Base-by-base conservation (phyloP, 2,888 invertebrate species). In the Catocala nupta region DNA sequence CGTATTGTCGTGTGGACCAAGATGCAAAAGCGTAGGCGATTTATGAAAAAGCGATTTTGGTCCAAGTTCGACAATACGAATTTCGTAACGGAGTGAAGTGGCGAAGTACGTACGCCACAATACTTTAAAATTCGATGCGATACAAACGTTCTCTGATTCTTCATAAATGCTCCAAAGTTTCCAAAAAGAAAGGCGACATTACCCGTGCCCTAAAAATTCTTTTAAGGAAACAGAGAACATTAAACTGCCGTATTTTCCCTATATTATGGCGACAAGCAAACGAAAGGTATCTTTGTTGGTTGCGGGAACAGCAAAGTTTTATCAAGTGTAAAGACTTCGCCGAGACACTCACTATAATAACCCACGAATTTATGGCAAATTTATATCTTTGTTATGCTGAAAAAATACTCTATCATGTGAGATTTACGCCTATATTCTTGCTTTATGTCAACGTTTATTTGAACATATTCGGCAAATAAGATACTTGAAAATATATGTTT, bases 261-360 rank as follows among this genome's bases (percentile, higher is more conserved):
- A 67, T 60, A 63, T 71, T 69, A 77, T 64, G 68, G 55, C 44
- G 55, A 59, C 51, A 57, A 52, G 55, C 47, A 48, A 73, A 59
- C n/a, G 64, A 71, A 68, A 63, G 70, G 72, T 66, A 72, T 59
- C 62, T 71, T 61, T 60, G 63, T 62, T 50, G 52, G 51, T 73
- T 58, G 54, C 65, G 56, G 60, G 68, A 75, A 81, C 79, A 81
- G 75, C 82, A 81, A 88, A 86, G 81, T 84, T 87, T 86, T 86
- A 85, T 87, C 85, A 84, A 81, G 74, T 83, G 79, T 82, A 82
- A 83, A 84, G 84, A 84, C 80, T 81, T 84, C 81, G 80, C 76
- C 75, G 80, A 74, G 80, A 79, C 80, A 78, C 78, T 80, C 73
- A 52, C 55, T 54, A 81, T 82, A 84, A 84, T 88, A 89, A 84